Conservation (phyloP, 2,797 vertebrate species). For the Phrynocephalus forsythii region DNA sequence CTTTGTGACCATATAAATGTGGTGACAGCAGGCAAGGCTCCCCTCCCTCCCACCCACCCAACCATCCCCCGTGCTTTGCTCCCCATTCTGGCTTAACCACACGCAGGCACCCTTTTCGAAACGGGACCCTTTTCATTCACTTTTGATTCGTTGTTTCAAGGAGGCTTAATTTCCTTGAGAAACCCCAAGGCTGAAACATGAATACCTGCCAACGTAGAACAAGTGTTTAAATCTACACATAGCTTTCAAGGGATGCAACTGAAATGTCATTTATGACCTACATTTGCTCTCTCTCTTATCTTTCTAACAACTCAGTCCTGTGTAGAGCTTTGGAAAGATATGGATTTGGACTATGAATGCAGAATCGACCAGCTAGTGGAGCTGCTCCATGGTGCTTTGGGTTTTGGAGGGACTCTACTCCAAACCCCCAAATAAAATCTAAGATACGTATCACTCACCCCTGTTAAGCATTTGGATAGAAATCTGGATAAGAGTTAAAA, state of each 20-base stretch:
- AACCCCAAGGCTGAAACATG: not conserved
- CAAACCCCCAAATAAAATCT: not conserved
- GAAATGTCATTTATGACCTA: not conserved
- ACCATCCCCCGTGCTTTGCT: not conserved
- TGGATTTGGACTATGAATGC: too few species aligned
- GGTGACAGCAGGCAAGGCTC: constrained; percentile 57
- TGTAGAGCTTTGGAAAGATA: too few species aligned
- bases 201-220: not conserved
- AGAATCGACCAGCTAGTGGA: too few species aligned
- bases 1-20: constrained; percentile 61
- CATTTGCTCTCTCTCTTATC: not conserved
- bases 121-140: constrained; percentile 15
- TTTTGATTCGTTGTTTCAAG: constrained; percentile 32
- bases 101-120: constrained; percentile 31
- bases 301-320: not conserved
- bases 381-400: too few species aligned
- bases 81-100: not conserved
- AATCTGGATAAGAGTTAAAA: not conserved
- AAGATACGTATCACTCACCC: not conserved
- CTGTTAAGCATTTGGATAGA: not conserved
- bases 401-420: too few species aligned
- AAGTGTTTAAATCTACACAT: not conserved
- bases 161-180: constrained; percentile 17
- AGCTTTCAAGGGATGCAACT: not conserved
- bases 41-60: constrained; percentile 20